Evolutionary conservation across 2,888 invertebrate genomes (phyloP), one percentile per base, ranked within the genome.

Genomic region (Priocnemis perturbator): DNA sequence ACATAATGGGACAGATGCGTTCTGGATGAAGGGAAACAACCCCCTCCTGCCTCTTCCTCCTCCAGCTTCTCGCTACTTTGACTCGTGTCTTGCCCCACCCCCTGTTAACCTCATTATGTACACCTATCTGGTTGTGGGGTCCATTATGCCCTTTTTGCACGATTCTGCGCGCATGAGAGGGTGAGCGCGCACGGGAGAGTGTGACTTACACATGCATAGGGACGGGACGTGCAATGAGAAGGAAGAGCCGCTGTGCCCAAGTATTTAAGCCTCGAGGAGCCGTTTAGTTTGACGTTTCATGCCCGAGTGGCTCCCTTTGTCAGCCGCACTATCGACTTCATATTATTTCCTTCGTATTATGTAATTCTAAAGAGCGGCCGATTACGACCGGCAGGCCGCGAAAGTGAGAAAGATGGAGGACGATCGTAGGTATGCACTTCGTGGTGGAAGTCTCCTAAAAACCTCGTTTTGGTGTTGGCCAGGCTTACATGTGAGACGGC

Each of bases 231-330:
- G 37, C 37, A 37, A 37, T 37, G 37, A 37, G 37, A 37, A 37
- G 37, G 37, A 37, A 37, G 37, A 37, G 37, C 37, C 37, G 14
- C 37, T 37, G 37, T 50, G 67, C 71, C 71, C 68, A 81, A 78
- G 64, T 83, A 83, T 83, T 83, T 82, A 78, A 70, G 64, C 60
- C 69, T 67, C 81, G 81, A 83, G 83, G 84, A 81, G 87, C 84
- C 88, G 87, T 89, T 89, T 88, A 89, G 88, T 85, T 88, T 85
- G 83, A 86, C 88, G 89, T 89, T 89, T 89, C 86, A 89, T 85
- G 88, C 82, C 88, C 84, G 83, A 86, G 78, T 85, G 86, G 83
- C 83, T 85, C 82, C 88, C 88, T 85, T 81, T 19, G 50, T 50
- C 17, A 1, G 37, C 37, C 14, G 11, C 14, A 11, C 14, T 37